phyloP scores from a whole-genome alignment of 2,888 invertebrate genomes.

The Suillia variegata region DNA sequence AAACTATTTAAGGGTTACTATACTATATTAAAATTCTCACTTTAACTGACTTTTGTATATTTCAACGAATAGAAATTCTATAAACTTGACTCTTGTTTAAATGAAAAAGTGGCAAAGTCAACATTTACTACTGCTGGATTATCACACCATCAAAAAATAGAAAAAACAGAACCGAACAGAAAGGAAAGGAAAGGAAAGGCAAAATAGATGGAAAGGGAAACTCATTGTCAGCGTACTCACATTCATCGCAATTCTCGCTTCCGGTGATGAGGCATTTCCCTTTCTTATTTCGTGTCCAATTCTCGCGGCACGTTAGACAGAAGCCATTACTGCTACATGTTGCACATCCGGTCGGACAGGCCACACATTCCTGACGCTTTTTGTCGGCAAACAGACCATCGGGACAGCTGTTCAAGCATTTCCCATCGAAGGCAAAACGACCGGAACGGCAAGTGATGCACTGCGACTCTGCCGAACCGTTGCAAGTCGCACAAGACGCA shows the following conservation, averaged over 20 bases:
- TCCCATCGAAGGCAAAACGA: conserved; percentile 73
- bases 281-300: conserved; percentile 79
- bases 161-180: no score
- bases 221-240: no score
- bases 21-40: no score
- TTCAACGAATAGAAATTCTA: no score
- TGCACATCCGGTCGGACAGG: conserved; percentile 78
- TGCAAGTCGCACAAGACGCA: conserved; percentile 79
- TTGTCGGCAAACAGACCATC: conserved; percentile 77
- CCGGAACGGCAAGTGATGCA: conserved; percentile 82
- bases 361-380: conserved; percentile 78
- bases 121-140: no score
- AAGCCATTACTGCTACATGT: conserved; percentile 74
- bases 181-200: no score
- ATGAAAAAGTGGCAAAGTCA: no score
- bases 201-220: neutral
- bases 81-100: no score
- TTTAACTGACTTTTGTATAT: no score
- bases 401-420: conserved; percentile 76
- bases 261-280: conserved; percentile 75
- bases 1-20: no score
- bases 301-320: conserved; percentile 75
- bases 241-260: conserved; percentile 71
- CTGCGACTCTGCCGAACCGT: conserved; percentile 76
- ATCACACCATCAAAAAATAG: no score